Base-by-base conservation (phyloP, 2,888 invertebrate species). In the Ormyrus labotus region DNA sequence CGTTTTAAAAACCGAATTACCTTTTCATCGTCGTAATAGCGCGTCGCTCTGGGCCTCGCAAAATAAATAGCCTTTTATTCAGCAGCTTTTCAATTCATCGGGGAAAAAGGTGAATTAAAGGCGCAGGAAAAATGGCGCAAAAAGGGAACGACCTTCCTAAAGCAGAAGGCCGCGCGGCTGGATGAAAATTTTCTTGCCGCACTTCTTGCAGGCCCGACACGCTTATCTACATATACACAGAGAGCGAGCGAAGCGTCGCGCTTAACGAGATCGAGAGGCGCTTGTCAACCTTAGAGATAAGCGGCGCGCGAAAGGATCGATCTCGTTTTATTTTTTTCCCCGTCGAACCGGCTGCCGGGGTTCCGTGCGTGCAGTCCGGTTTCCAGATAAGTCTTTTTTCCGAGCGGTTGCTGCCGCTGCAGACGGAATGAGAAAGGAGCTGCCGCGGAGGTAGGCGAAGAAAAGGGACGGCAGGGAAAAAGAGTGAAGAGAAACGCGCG, bases 181-280 rank as follows among this genome's bases (percentile, higher is more conserved):
- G 65, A 53, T 67, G 51, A 67, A 67, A 19, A 50, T 67, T 67
- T 67, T 67, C 64, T 64, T 50, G 47, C 70, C 10, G n/a, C 19
- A 11, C 8, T 58, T 70, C 55, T 47, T 69, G n/a, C 47, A 19
- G 13, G 70, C n/a, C 34, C 10, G 11, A 70, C 48, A 69, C 7
- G 19, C 45, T 34, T 34, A 34, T 34, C 34, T 34, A 34, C 34
- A 34, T 34, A 34, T 34, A 34, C 34, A 34, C 34, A 34, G 34
- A 34, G 34, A 13, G 48, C 19, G 19, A 19, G 19, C 10, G 47
- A 57, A 6, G 69, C 48, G 58, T 11, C 48, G 57, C 48, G 65
- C 69, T 69, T 74, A 73, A 74, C 70, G 74, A 69, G 68, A 74
- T 69, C 61, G 50, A 58, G 67, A 65, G 75, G 13, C 75, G 57